Conservation (phyloP, 1,140 invertebrate genomes). For the Drosophila mauritiana region DNA sequence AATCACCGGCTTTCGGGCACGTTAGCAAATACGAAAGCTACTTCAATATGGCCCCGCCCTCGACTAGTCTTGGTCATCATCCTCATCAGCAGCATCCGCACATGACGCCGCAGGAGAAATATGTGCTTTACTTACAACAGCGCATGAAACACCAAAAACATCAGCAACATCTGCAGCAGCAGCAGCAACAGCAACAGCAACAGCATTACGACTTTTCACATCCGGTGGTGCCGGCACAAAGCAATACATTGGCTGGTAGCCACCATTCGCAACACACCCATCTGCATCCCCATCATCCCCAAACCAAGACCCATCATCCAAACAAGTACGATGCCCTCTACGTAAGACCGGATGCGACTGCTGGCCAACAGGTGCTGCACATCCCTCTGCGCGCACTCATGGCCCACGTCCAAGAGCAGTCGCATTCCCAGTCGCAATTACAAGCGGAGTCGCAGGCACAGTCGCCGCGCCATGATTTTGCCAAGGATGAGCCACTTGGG, state of each 20-base stretch:
- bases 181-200: constrained; percentile 65
- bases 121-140: constrained; percentile 81
- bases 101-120: constrained; percentile 82
- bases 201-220: constrained; percentile 48
- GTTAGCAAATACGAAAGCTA: constrained; percentile 70
- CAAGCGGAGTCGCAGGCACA: constrained; percentile 40
- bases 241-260: constrained; percentile 64
- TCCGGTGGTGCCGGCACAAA: constrained; percentile 56
- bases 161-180: constrained; percentile 66
- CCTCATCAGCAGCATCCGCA: constrained; percentile 36
- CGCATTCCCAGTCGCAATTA: constrained; percentile 23
- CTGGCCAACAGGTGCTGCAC: constrained; percentile 69
- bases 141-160: constrained; percentile 77
- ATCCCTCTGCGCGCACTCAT: constrained; percentile 67
- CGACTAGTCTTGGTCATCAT: constrained; percentile 11
- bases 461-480: constrained; percentile 36
- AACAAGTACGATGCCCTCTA: constrained; percentile 58
- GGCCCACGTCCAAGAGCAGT: constrained; percentile 54
- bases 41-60: constrained; percentile 66
- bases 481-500: constrained; percentile 45
- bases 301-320: constrained; percentile 37
- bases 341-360: constrained; percentile 36
- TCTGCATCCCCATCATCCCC: constrained; percentile 36
- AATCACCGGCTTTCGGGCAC: constrained; percentile 53
- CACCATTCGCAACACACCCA: constrained; percentile 50